Conservation (phyloP, 2,797 vertebrate species). For the Zalophus californianus region DNA sequence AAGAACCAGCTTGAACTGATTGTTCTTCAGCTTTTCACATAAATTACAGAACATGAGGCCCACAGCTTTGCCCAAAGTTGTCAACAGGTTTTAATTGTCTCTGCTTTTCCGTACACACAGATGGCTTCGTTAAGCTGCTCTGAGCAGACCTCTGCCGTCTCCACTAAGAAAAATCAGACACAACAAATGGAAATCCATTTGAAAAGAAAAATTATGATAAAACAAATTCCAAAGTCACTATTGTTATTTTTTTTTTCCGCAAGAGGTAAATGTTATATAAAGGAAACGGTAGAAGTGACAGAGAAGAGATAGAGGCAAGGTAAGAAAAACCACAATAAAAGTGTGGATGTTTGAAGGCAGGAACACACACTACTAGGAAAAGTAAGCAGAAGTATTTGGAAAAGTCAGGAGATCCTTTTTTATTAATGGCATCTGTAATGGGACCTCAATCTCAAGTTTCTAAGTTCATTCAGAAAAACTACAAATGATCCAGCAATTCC, state of each 20-base stretch:
- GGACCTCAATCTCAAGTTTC: neutral
- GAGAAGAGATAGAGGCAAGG: neutral
- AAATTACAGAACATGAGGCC: constrained; percentile 78
- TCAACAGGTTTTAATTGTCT: constrained; percentile 84
- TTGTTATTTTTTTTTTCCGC: neutral
- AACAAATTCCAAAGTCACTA: neutral
- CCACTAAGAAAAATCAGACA: constrained; percentile 57
- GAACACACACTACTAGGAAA: neutral
- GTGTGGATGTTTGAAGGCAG: neutral
- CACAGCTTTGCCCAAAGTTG: constrained; percentile 76
- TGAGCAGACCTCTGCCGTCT: constrained; percentile 76
- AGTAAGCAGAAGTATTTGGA: neutral
- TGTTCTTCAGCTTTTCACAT: constrained; percentile 74
- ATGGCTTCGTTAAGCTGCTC: constrained; percentile 68
- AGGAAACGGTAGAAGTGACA: neutral
- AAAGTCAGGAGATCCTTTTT: neutral
- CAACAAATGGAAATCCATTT: constrained; percentile 65
- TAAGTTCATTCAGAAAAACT: neutral
- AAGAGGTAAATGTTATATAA: neutral
- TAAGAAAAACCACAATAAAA: neutral
- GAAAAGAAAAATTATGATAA: constrained; percentile 49
- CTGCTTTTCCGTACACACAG: constrained; percentile 78
- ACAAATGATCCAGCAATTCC: neutral
- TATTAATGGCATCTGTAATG: neutral
- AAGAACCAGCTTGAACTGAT: constrained; percentile 79